Evolutionary conservation across 2,888 invertebrate genomes (phyloP).

Genomic region (Eulithis prunata): DNA sequence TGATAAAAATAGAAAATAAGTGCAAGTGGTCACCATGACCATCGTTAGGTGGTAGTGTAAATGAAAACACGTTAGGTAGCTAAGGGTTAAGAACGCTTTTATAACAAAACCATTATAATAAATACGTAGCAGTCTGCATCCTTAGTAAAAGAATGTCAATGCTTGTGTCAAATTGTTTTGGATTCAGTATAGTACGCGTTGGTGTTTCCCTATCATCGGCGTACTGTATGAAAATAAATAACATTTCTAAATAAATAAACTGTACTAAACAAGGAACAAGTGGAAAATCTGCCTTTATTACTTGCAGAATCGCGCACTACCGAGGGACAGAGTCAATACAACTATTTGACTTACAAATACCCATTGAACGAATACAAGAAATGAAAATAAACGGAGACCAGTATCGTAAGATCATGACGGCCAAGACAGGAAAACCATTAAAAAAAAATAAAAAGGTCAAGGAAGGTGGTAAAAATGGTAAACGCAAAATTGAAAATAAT

Average conservation of each 20-base stretch:
- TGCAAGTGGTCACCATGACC: no score
- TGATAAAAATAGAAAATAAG: no score
- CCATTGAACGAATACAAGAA: slow-evolving; percentile 16
- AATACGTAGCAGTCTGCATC: no score
- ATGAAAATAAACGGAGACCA: slow-evolving; percentile 19
- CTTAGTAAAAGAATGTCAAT: neutral
- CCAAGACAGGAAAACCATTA: neutral
- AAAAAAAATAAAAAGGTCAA: neutral
- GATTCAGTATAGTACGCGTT: neutral
- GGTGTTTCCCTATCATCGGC: neutral
- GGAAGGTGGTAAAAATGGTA: neutral
- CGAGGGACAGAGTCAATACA: slow-evolving; percentile 16
- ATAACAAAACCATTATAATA: no score
- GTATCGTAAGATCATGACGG: slow-evolving; percentile 2
- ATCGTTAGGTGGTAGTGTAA: no score
- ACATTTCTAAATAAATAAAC: neutral
- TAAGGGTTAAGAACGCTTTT: no score
- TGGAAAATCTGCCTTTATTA: slow-evolving; percentile 27
- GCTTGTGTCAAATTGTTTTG: no score
- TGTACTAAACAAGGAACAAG: slow-evolving; percentile 12
- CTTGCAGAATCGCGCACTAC: slow-evolving; percentile 30
- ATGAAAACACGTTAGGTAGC: no score
- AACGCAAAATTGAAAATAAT: slow-evolving; percentile 1
- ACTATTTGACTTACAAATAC: slow-evolving; percentile 23
- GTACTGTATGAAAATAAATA: neutral